phyloP scores from a whole-genome alignment of 1,140 invertebrate species.

The Coelopa frigida region DNA sequence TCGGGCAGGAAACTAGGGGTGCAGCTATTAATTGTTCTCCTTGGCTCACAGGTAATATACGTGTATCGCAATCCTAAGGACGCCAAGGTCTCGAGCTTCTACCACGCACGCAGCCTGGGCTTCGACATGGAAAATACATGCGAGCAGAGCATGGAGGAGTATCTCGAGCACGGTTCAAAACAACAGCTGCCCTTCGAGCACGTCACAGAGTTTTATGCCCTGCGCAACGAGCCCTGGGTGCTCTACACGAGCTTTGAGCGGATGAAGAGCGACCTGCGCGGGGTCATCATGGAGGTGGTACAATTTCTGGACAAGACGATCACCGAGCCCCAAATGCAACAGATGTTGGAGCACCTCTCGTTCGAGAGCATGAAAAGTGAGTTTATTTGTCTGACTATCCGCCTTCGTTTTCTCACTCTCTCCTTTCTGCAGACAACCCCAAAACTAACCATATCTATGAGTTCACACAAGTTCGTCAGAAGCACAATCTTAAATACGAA shows the following conservation, averaged over 20 bases:
- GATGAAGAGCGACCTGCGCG: slow-evolving; percentile 36
- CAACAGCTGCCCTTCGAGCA: slow-evolving; percentile 46
- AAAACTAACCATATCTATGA: slow-evolving; percentile 7
- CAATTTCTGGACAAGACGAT: slow-evolving; percentile 24
- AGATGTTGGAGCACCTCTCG: slow-evolving; percentile 25
- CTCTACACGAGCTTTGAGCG: slow-evolving; percentile 75
- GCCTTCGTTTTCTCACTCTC: not conserved
- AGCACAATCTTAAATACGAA: not conserved
- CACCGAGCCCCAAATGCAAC: slow-evolving; percentile 22
- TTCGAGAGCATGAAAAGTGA: slow-evolving; percentile 36
- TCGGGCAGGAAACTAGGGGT: no score
- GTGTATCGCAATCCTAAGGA: slow-evolving; percentile 75
- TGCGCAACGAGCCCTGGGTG: slow-evolving; percentile 61
- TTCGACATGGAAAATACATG: slow-evolving; percentile 18
- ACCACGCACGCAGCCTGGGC: slow-evolving; percentile 59
- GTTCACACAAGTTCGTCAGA: slow-evolving; percentile 3
- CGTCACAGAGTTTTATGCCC: slow-evolving; percentile 64
- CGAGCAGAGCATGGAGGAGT: not conserved
- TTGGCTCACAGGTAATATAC: slow-evolving; percentile 60
- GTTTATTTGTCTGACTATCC: not conserved
- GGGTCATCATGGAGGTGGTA: slow-evolving; percentile 22
- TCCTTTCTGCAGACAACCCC: not conserved
- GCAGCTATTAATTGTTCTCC: not conserved
- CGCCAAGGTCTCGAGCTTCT: slow-evolving; percentile 66
- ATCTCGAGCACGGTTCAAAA: not conserved